Evolutionary conservation across 2,888 invertebrate species (phyloP).

Genomic region (Netelia melanura): DNA sequence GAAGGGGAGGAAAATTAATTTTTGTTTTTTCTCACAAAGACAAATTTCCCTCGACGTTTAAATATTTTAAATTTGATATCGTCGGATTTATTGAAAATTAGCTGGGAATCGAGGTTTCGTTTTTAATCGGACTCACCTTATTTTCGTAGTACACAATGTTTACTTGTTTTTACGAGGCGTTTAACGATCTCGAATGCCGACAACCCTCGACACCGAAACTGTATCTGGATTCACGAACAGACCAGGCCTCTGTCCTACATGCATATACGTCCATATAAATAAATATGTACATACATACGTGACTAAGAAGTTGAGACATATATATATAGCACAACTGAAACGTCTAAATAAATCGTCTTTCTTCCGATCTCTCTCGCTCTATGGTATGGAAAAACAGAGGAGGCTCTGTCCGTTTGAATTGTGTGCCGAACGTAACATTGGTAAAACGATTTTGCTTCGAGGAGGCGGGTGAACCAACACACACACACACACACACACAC

Average conservation of each 20-base stretch:
- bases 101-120: background rate
- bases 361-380: slow-evolving; percentile 36
- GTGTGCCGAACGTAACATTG: slow-evolving; percentile 50
- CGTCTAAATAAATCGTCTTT: slow-evolving; percentile 75
- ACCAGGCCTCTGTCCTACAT: slow-evolving; percentile 77
- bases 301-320: background rate
- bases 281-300: background rate
- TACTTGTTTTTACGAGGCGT: background rate
- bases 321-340: slow-evolving; percentile 41
- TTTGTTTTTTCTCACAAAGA: no score
- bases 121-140: background rate
- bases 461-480: slow-evolving; percentile 4
- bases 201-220: slow-evolving; percentile 15
- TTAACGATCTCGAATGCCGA: slow-evolving; percentile 10
- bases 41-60: no score
- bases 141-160: background rate
- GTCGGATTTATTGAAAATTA: no score
- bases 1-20: no score
- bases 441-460: slow-evolving; percentile 36
- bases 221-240: slow-evolving; percentile 55
- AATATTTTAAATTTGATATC: no score
- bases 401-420: slow-evolving; percentile 57
- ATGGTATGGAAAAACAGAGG: slow-evolving; percentile 65
- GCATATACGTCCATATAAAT: slow-evolving; percentile 55
- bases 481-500: background rate